Conservation (phyloP, 2,797 vertebrate genomes). For the Poecilia gillii region DNA sequence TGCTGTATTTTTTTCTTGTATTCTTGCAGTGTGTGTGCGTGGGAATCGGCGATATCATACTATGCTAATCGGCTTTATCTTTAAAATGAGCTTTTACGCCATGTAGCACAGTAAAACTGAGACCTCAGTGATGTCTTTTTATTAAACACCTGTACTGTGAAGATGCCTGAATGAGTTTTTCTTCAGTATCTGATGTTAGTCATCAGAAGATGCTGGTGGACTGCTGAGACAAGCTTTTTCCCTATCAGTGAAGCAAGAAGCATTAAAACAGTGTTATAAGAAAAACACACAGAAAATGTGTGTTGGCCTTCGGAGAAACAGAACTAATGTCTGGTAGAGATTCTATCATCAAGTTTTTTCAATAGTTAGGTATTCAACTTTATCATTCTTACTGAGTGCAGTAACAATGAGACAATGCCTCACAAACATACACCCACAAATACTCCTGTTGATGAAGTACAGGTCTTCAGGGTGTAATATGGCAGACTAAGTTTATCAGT, state of each 20-base stretch:
- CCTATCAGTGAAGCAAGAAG: constrained; percentile 38
- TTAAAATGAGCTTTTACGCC: constrained; percentile 46
- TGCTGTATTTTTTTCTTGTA: constrained; percentile 13
- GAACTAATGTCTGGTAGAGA: neutral
- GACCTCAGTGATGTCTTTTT: constrained; percentile 16
- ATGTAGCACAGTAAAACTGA: constrained; percentile 6
- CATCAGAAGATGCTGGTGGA: constrained; percentile 34
- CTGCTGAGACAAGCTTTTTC: constrained; percentile 53
- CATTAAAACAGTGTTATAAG: constrained; percentile 18
- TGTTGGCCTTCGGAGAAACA: constrained; percentile 27
- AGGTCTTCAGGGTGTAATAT: neutral
- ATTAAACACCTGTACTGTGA: constrained; percentile 21
- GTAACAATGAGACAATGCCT: neutral
- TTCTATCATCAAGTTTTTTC: neutral
- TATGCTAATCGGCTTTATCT: constrained; percentile 49
- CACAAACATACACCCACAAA: neutral
- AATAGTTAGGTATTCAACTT: neutral
- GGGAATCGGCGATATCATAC: constrained; percentile 38
- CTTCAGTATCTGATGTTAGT: constrained; percentile 38
- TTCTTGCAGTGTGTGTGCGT: constrained; percentile 12
- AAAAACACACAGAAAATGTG: constrained; percentile 17
- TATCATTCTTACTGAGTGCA: neutral
- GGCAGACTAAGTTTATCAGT: neutral
- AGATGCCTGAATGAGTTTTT: constrained; percentile 29
- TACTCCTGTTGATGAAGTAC: neutral